A percentile compares a stretch with the other conserved stretches of the same genome.
These are phyloP conservation scores for Elephantulus edwardii DNA, from an alignment of 2,113 vertebrate species.

Conservation along the genomic window DNA sequence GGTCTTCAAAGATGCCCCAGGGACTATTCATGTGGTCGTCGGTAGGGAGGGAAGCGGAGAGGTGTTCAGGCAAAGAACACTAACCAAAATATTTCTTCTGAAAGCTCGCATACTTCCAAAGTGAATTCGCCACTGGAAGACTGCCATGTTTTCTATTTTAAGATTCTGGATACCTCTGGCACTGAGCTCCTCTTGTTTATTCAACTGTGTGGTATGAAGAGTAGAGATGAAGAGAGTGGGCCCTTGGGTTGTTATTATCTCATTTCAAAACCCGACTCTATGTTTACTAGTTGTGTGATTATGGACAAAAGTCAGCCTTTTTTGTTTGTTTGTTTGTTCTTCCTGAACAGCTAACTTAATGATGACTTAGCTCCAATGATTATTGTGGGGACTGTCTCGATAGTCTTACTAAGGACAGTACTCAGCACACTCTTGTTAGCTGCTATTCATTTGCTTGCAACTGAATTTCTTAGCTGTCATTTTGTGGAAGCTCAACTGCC, in stretches of 20 bases:
- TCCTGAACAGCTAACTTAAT: slow-evolving; percentile 3
- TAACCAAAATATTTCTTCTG: slow-evolving; percentile 65
- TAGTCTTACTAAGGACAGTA: background rate
- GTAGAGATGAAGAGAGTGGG: background rate
- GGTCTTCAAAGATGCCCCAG: slow-evolving; percentile 11
- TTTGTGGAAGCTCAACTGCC: background rate
- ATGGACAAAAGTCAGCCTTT: background rate
- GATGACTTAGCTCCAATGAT: slow-evolving; percentile 9
- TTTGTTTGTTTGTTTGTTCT: background rate
- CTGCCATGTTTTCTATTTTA: slow-evolving; percentile 74
- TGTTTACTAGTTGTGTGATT: slow-evolving; percentile 14
- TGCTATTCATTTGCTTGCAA: background rate
- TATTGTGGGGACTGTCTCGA: background rate
- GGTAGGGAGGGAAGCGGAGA: slow-evolving; percentile 16
- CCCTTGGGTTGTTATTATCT: background rate
- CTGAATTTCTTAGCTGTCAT: background rate
- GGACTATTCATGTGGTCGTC: slow-evolving; percentile 39
- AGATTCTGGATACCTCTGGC: slow-evolving; percentile 56
- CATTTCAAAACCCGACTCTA: slow-evolving; percentile 36
- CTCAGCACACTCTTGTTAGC: background rate
- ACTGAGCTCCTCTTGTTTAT: slow-evolving; percentile 40
- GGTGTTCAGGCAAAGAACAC: slow-evolving; percentile 26
- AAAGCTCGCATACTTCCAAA: slow-evolving; percentile 60
- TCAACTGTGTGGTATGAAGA: slow-evolving; percentile 7
- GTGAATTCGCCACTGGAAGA: slow-evolving; percentile 71